Conservation (phyloP, 2,888 invertebrate genomes). For the Pimpla rufipes region DNA sequence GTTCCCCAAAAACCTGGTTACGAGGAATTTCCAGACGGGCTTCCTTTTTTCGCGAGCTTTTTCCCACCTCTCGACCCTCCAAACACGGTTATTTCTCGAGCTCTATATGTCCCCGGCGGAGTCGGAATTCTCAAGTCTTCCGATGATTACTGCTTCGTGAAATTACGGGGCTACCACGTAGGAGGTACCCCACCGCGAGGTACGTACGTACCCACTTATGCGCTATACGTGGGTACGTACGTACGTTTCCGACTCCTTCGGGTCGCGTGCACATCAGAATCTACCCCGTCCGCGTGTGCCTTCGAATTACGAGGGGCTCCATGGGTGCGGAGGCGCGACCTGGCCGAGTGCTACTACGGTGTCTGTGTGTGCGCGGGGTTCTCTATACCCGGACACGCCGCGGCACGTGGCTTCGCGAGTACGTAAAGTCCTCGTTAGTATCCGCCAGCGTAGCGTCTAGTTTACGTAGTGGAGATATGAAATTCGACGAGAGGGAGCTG, state of each 20-base stretch:
- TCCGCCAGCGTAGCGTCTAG: slow-evolving; percentile 73
- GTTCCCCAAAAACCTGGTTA: too few relatives aligned
- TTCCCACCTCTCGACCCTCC: too few relatives aligned
- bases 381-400: slow-evolving; percentile 57
- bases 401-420: slow-evolving; percentile 70
- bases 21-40: neutral
- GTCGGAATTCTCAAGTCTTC: slow-evolving; percentile 32
- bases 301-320: slow-evolving; percentile 55
- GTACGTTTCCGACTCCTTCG: slow-evolving; percentile 54
- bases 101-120: slow-evolving; percentile 14
- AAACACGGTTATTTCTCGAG: slow-evolving; percentile 16
- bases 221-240: slow-evolving; percentile 1
- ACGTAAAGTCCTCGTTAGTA: slow-evolving; percentile 75
- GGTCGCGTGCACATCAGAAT: slow-evolving; percentile 61
- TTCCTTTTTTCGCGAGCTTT: neutral
- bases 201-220: slow-evolving; percentile 47
- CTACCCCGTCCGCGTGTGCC: slow-evolving; percentile 51
- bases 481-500: slow-evolving; percentile 63
- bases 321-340: slow-evolving; percentile 33
- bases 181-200: neutral
- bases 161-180: slow-evolving; percentile 25
- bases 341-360: slow-evolving; percentile 16
- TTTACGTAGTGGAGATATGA: slow-evolving; percentile 79
- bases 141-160: slow-evolving; percentile 48
- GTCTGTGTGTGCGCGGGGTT: slow-evolving; percentile 39